These are phyloP conservation scores for Cherax destructor DNA, from an alignment of 1,140 invertebrate species.

Conservation along the genomic window DNA sequence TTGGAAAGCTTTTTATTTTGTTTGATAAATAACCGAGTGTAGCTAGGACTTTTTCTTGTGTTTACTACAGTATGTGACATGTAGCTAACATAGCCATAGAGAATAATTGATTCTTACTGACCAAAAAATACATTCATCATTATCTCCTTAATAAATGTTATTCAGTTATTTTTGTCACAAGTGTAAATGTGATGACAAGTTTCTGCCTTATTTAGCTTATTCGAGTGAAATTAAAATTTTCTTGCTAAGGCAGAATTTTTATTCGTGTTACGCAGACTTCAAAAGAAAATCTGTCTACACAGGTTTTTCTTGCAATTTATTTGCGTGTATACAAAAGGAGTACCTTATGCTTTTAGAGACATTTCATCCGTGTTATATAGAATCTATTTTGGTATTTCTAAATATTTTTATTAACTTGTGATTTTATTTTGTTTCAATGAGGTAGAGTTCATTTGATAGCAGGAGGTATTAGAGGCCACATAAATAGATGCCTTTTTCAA, in stretches of 20 bases:
- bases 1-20: constrained; percentile 5
- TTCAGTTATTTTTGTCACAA: constrained; percentile 12
- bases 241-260: neutral
- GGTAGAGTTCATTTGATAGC: neutral
- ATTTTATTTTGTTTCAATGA: neutral
- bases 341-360: constrained; percentile 10
- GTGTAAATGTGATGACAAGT: neutral
- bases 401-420: neutral
- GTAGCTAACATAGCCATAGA: neutral
- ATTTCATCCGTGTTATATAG: neutral
- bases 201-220: constrained; percentile 2
- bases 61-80: neutral
- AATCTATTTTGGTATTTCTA: neutral
- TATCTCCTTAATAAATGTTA: neutral
- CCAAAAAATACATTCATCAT: neutral
- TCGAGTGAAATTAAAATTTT: neutral
- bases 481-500: neutral
- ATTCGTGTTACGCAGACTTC: neutral
- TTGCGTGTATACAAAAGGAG: neutral
- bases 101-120: neutral
- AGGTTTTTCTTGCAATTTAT: neutral
- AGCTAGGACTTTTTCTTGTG: neutral
- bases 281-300: neutral
- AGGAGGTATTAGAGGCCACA: constrained; percentile 1
- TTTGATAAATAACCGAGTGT: neutral